A percentile compares a stretch with the other conserved stretches of the same genome.
Evolutionary conservation across 2,113 vertebrate species (phyloP).

Genomic region (Lophochroa leadbeateri): DNA sequence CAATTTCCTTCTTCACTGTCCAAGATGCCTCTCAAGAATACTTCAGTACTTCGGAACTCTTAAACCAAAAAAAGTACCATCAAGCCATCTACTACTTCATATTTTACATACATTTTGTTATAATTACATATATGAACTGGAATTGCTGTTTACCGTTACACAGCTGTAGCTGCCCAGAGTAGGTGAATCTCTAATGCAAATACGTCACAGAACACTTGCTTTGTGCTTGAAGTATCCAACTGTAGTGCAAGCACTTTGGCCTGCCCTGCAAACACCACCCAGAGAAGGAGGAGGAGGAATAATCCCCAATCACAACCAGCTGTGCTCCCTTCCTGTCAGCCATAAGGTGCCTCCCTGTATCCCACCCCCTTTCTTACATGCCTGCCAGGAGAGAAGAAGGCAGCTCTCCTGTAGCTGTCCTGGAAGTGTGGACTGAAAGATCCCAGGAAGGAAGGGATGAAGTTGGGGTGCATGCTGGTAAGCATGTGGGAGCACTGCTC

Average conservation of each 20-base stretch:
- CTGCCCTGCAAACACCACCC: neutral
- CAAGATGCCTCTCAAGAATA: neutral
- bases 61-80: neutral
- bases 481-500: accelerated
- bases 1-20: neutral
- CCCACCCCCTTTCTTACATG: accelerated
- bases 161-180: neutral
- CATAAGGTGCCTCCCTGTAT: neutral
- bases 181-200: neutral
- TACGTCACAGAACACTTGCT: neutral
- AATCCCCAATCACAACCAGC: neutral
- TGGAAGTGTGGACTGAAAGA: neutral
- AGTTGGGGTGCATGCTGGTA: neutral
- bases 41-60: neutral
- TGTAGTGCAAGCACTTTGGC: neutral
- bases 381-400: neutral
- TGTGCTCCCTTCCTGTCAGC: neutral
- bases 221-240: neutral
- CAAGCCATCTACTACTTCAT: neutral
- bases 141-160: neutral
- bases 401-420: neutral
- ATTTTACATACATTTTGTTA: neutral
- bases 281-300: neutral
- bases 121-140: neutral
- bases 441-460: neutral